These are phyloP conservation scores for Pemphigus obesinymphae DNA, from an alignment of 1,140 invertebrate genomes.

Conservation along the genomic window DNA sequence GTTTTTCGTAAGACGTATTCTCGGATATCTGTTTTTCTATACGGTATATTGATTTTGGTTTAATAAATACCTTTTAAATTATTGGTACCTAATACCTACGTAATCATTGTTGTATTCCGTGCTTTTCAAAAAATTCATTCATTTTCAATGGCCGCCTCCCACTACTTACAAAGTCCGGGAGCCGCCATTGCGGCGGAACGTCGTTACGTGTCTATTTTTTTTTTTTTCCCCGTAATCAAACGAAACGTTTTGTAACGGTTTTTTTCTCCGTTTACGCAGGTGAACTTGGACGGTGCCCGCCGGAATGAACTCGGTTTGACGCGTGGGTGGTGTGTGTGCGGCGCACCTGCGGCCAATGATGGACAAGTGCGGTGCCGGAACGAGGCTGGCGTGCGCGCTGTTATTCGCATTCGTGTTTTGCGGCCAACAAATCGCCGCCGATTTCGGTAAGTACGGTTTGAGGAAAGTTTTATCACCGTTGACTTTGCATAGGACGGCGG, in stretches of 20 bases:
- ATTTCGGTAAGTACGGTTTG: conserved; percentile 10
- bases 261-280: background rate
- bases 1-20: too few species aligned
- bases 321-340: background rate
- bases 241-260: background rate
- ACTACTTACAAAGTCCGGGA: too few species aligned
- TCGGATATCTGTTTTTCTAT: too few species aligned
- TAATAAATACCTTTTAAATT: too few species aligned
- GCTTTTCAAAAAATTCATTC: too few species aligned
- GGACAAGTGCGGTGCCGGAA: background rate
- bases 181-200: too few species aligned
- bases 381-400: background rate
- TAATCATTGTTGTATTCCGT: too few species aligned
- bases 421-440: background rate
- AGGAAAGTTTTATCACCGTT: background rate
- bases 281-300: background rate
- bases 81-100: too few species aligned
- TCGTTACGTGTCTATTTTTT: too few species aligned
- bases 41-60: too few species aligned
- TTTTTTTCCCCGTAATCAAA: too few species aligned
- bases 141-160: too few species aligned
- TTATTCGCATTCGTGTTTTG: background rate
- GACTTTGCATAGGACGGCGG: background rate
- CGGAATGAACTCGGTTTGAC: background rate
- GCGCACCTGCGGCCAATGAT: background rate